These are phyloP conservation scores for Cydia fagiglandana DNA, from an alignment of 1,140 invertebrate genomes.

Conservation along the genomic window DNA sequence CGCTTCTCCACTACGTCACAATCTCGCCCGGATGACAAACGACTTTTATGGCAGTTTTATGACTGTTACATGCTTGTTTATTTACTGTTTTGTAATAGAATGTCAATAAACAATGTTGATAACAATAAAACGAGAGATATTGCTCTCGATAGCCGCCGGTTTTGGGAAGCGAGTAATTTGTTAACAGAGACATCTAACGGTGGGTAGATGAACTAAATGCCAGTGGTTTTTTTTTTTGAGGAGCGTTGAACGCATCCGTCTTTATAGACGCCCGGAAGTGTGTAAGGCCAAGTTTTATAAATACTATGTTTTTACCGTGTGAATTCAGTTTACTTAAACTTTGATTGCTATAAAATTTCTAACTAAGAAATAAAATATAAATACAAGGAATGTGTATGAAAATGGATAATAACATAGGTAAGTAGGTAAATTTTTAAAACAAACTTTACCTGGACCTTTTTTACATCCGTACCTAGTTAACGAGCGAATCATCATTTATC, in stretches of 20 bases:
- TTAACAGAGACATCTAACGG: slow-evolving; percentile 64
- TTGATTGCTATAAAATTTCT: no score
- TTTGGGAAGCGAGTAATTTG: slow-evolving; percentile 35
- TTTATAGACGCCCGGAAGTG: slow-evolving; percentile 16
- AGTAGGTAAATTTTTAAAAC: background rate
- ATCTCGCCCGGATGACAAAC: slow-evolving; percentile 60
- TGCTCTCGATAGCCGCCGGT: slow-evolving; percentile 37
- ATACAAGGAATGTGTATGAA: background rate
- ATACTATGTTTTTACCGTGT: background rate
- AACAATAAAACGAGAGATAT: slow-evolving; percentile 54
- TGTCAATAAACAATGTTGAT: slow-evolving; percentile 59
- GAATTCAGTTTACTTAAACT: no score
- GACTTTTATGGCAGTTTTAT: slow-evolving; percentile 54
- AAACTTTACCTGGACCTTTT: slow-evolving; percentile 7
- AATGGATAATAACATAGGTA: no score
- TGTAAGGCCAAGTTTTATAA: background rate
- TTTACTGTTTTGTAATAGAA: slow-evolving; percentile 61
- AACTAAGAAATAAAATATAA: background rate
- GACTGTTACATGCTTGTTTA: slow-evolving; percentile 56
- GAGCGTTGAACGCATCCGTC: slow-evolving; percentile 11
- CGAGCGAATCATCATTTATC: slow-evolving; percentile 56
- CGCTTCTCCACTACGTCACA: slow-evolving; percentile 58
- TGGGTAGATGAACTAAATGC: slow-evolving; percentile 48
- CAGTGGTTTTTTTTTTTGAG: slow-evolving; percentile 19
- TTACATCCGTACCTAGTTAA: slow-evolving; percentile 42